Percentiles rank a stretch among this genome's conserved stretches.
These are phyloP conservation scores for Drosophila ficusphila DNA, from an alignment of 1,140 invertebrate species.

Conservation along the genomic window DNA sequence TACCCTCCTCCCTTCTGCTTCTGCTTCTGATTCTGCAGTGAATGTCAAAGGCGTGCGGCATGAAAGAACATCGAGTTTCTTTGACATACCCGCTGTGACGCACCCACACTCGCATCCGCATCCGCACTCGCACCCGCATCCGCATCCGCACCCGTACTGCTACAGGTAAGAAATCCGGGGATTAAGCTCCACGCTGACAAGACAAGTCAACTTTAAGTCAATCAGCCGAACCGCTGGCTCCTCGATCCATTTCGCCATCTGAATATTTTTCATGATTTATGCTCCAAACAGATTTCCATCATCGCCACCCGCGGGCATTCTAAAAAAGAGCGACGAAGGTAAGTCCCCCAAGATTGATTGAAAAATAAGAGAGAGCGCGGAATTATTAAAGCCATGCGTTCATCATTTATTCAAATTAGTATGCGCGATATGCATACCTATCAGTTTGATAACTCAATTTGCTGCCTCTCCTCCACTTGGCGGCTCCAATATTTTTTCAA, in stretches of 20 bases:
- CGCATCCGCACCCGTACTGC: constrained; percentile 71
- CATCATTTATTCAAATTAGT: constrained; percentile 81
- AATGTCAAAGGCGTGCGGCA: constrained; percentile 83
- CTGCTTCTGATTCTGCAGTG: constrained; percentile 49
- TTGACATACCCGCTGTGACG: constrained; percentile 84
- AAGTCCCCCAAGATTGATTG: constrained; percentile 36
- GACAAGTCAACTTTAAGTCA: constrained; percentile 76
- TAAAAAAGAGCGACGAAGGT: constrained; percentile 84
- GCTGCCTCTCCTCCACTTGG: constrained; percentile 11
- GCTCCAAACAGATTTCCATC: constrained; percentile 75
- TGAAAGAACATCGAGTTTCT: constrained; percentile 84
- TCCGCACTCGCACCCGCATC: constrained; percentile 62
- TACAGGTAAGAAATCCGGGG: constrained; percentile 63
- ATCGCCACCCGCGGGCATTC: constrained; percentile 79
- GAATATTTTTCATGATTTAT: constrained; percentile 48
- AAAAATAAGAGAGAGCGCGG: constrained; percentile 52
- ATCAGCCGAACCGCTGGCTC: constrained; percentile 41
- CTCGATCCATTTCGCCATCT: constrained; percentile 30
- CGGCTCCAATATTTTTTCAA: constrained; percentile 33
- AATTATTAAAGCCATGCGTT: constrained; percentile 65
- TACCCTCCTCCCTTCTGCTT: constrained; percentile 6
- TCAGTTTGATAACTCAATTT: constrained; percentile 75
- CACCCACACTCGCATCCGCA: constrained; percentile 77
- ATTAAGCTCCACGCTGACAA: constrained; percentile 37
- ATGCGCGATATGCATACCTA: constrained; percentile 28